Evolutionary conservation across 2,113 vertebrate species (phyloP), one percentile per base, ranked within the genome.

Genomic region (Larimichthys crocea): DNA sequence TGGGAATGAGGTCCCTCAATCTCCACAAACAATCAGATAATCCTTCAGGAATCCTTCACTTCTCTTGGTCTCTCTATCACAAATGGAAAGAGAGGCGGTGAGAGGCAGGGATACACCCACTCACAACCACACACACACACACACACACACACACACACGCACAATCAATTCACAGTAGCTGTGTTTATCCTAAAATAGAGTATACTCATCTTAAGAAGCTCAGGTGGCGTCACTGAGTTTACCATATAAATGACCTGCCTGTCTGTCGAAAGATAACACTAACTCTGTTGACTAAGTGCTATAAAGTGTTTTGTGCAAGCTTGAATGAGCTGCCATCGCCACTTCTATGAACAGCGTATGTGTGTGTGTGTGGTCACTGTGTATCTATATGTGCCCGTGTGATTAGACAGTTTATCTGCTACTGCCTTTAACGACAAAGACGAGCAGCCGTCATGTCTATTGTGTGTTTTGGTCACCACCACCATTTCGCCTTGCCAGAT

Each of bases 21-120:
- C 93, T 94, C 87, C 83, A 84, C 93, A 91, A 94, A 93, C 91
- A 93, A 95, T 94, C 91, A 93, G 91, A 94, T 93, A 93, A 94
- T 94, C 92, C 93, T 92, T 74, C 82, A 92, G 90, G 92, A 94
- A 93, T 91, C 92, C 90, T 93, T 91, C 89, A 91, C 88, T 92
- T 91, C 90, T 92, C 82, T 77, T 83, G 78, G 90, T 86, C 87
- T 89, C 90, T 91, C 82, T 78, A 91, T 91, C 88, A 82, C 83
- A 87, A 82, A 86, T 60, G 74, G 79, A 82, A 76, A 64, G 64
- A 70, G 74, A 79, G 65, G 68, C 3, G 10, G 69, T 73, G 57
- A 80, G 71, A 70, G 50, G 62, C 55, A 64, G 16, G 57, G 74
- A 75, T 46, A 89, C 73, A 74, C 73, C 53, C 79, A 78, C 71